Evolutionary conservation across 2,113 vertebrate genomes (phyloP), one percentile per base, ranked within the genome.

Genomic region (Octodon degus): DNA sequence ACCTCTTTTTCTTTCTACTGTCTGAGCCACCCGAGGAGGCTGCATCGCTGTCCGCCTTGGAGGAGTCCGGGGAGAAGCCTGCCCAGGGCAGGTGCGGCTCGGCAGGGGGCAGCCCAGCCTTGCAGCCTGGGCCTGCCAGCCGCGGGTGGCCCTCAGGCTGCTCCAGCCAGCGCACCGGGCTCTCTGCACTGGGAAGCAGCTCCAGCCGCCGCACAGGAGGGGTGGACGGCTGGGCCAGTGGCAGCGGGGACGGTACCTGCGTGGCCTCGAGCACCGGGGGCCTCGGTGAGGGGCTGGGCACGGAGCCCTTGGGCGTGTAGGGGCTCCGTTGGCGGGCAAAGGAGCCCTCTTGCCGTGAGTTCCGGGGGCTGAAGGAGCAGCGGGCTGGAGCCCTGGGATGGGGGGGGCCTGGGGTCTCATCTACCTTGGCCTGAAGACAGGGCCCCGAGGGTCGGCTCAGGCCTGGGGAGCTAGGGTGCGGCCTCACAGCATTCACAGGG

Each of bases 1-100:
- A 99, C 98, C 99, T 99, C 97, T 99, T 99, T 97, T 98, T 99
- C 98, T 99, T 99, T 96, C 99, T 99, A 95, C 98, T 98, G 25
- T 99, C 99, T 0, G 98, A 99, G 67, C 98, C 98, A 25, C 97
- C 98, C 1, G 98, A 97, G 81, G 98, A 97, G 83, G 98, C 97
- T 22, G 98, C 97, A 0, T 99, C 99, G 1, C 98, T 98, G 98
- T 99, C 99, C 84, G 97, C 95, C 95, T 97, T 98, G 24, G 98
- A 98, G 32, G 98, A 0, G 96, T 98, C 99, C 40, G 98, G 98
- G 0, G 98, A 98, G 43, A 99, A 98, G 94, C 98, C 97, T 0
- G 11, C 0, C 60, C 98, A 97, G 2, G 98, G 89, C 34, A 91
- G 16, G 10, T 97, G 97, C 14, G 97, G 40, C 47, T 98, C 98